Evolutionary conservation across 2,888 invertebrate genomes (phyloP), one percentile per base, ranked within the genome.

Genomic region (Chelonus formosanus): DNA sequence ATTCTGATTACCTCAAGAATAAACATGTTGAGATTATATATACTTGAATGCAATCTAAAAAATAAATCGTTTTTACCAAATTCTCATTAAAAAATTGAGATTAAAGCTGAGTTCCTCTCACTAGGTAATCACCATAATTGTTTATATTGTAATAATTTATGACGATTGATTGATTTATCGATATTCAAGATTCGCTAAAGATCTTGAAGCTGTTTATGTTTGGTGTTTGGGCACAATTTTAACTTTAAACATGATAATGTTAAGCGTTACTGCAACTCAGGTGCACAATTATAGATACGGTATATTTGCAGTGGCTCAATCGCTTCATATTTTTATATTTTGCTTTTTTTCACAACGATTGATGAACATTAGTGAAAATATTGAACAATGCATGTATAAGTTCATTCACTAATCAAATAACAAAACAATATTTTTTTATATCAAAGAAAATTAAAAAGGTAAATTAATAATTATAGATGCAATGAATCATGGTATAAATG

Each of bases 401-500:
- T 34, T 20, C 20, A 20, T 20, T 20, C 20, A 20, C 20, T 20
- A 20, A 20, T 20, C 20, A 20, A 20, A 2, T 20, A 20, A 20
- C 20, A 20, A 20, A 20, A 20, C 20, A 20, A 20, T 43, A 10
- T 59, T 20, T 3, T n/a, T 3, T 45, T 52, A 20, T 43, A 56
- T 47, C 58, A 61, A 56, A 36, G 44, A 63, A 36, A 6, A 8
- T 4, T 43, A 8, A 44, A 44, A 44, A 5, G n/a, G 3, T 8
- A 44, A 7, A 44, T 5, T 44, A 44, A 20, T 10, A 6, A 7
- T 40, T 58, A 31, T 20, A 67, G 63, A 47, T 6, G 4, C 6
- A 52, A 20, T 20, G 58, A 31, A 3, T 3, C 48, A 8, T 70
- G 68, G 70, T 67, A 67, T 40, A 10, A 47, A 36, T 59, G 40